Evolutionary conservation across 2,797 vertebrate genomes (phyloP), one percentile per base, ranked within the genome.

Genomic region (Sebastes matsubarae): DNA sequence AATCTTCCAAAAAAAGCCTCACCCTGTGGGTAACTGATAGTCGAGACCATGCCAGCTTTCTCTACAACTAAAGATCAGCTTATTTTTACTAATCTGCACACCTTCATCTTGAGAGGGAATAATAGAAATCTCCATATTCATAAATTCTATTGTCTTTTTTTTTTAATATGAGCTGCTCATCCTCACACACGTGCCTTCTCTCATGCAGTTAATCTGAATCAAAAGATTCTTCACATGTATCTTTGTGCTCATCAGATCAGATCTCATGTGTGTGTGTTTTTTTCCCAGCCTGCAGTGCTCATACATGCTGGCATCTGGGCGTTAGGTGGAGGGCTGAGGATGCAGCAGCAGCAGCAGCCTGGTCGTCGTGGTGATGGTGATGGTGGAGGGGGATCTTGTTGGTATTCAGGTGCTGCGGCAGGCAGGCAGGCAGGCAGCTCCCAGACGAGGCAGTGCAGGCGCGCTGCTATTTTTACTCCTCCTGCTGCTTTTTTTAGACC

Each of bases 401-500:
- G 97, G 96, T 98, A 98, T 98, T 98, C 97, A 92, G 94, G 96
- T 96, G 95, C 95, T 95, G 96, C 96, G 91, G 96, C 96, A 94
- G 94, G 87, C 87, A 89, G 80, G 85, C 84, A 83, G 87, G 85
- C 84, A 84, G 85, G 92, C 91, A 89, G 89, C 88, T 96, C 94
- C 96, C 97, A 99, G 98, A 98, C 97, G 95, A 97, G 96, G 96
- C 96, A 97, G 96, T 95, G 95, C 96, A 94, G 81, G 89, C 89
- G 87, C 83, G 78, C 94, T 96, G 94, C 97, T 99, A 99, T 99
- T 99, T 99, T 99, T 99, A 99, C 96, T 97, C 93, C 94, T 94
- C 91, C 80, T 93, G 96, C 96, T 98, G 96, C 97, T 98, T 97
- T 99, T 99, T 99, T 98, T 99, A 99, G 97, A 92, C 96, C 93